Evolutionary conservation across 2,888 invertebrate genomes (phyloP), one percentile per base, ranked within the genome.

Genomic region (Dione juno): DNA sequence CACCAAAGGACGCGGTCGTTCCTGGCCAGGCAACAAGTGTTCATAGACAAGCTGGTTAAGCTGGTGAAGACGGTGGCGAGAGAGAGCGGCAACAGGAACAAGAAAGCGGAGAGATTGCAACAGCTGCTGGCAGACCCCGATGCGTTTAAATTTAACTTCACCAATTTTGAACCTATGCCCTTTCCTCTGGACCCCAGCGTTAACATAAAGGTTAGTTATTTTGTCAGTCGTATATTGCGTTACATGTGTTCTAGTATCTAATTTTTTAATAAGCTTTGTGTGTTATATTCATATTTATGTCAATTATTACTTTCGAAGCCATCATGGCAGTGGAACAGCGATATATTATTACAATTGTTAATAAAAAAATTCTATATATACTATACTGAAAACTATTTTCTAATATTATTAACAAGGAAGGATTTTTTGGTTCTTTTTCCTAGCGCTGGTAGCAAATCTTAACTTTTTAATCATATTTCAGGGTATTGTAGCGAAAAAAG

Each of bases 171-270:
- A 77, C 96, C 98, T 0, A 95, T 99, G 83, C 98, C 98, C 0
- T 96, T 99, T 81, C 99, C 99, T 0, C 87, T 99, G 13, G 99
- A 99, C 92, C 99, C 99, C 0, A 96, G 95, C 77, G 95, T 99
- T 95, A 95, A 67, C 54, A 75, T 77, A 37, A 77, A 77, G 75
- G 77, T 77, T 9, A 14, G 41, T 50, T 37, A n/a, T n/a, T 5
- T 3, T 28, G 5, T 5, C 2, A 28, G 28, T 28, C 28, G 2
- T 28, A 28, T 28, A 5, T 28, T 28, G 28, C 3, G 2, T 28
- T 28, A 28, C 2, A 28, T 28, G 5, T 28, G 28, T 28, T 28
- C 2, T n/a, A n/a, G n/a, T n/a, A n/a, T n/a, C n/a, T n/a, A n/a
- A n/a, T n/a, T n/a, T n/a, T n/a, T n/a, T n/a, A n/a, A n/a, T n/a